Evolutionary conservation across 2,113 vertebrate species (phyloP).

Genomic region (Garra rufa): DNA sequence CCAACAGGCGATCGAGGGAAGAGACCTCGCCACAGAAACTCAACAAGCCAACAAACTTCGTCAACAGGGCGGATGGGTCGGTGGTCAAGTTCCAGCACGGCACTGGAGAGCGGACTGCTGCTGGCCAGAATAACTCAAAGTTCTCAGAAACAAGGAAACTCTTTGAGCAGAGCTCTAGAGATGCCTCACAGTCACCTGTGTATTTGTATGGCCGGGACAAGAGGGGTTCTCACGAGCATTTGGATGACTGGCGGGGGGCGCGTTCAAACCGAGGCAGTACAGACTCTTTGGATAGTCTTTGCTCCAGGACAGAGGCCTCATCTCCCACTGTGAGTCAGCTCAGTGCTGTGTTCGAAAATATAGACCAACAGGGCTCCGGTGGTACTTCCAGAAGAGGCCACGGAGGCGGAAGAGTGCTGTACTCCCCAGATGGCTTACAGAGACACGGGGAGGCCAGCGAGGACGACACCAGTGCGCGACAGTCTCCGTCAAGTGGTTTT

Average conservation of each 20-base stretch:
- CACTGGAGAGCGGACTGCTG: slow-evolving; percentile 85
- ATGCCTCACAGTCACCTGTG: slow-evolving; percentile 83
- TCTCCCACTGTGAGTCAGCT: slow-evolving; percentile 97
- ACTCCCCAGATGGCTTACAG: slow-evolving; percentile 74
- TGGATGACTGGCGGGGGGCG: slow-evolving; percentile 85
- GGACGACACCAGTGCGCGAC: slow-evolving; percentile 72
- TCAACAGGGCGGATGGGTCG: slow-evolving; percentile 88
- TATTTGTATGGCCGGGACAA: slow-evolving; percentile 87
- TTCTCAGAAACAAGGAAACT: slow-evolving; percentile 94
- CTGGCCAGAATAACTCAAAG: slow-evolving; percentile 81
- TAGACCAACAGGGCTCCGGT: slow-evolving; percentile 70
- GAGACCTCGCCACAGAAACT: slow-evolving; percentile 86
- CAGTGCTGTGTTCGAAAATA: slow-evolving; percentile 93
- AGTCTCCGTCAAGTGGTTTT: slow-evolving; percentile 72
- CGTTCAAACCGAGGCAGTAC: slow-evolving; percentile 93
- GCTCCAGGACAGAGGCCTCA: slow-evolving; percentile 91
- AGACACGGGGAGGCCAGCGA: slow-evolving; percentile 75
- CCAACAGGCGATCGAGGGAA: slow-evolving; percentile 76
- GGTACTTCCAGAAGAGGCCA: slow-evolving; percentile 71
- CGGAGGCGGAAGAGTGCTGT: slow-evolving; percentile 75
- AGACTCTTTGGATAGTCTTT: slow-evolving; percentile 94
- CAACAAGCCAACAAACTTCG: slow-evolving; percentile 86
- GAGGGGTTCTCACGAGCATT: slow-evolving; percentile 81
- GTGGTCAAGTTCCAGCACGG: slow-evolving; percentile 86
- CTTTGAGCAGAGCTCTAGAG: slow-evolving; percentile 89